These are phyloP conservation scores for Lineus longissimus DNA, from an alignment of 1,140 invertebrate genomes.

Conservation along the genomic window DNA sequence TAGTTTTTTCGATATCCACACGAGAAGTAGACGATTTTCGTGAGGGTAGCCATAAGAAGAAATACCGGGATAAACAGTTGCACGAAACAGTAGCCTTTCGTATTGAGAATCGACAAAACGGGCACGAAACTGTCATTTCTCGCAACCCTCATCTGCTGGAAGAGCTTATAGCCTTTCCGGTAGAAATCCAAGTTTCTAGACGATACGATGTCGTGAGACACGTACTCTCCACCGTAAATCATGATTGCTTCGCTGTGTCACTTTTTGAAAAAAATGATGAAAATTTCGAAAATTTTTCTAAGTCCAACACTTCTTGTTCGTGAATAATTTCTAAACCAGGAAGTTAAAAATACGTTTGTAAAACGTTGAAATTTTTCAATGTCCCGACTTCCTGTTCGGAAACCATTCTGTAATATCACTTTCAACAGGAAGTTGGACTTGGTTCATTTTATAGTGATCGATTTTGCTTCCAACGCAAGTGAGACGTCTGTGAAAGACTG, in stretches of 20 bases:
- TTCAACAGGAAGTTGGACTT: too few relatives aligned
- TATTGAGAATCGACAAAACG: constrained; percentile 1
- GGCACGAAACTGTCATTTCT: constrained; percentile 4
- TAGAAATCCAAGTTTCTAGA: constrained; percentile 7
- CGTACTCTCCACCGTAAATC: constrained; percentile 1
- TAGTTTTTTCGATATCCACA: constrained; percentile 5
- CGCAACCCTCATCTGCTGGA: constrained; percentile 2
- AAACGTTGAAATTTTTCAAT: too few relatives aligned
- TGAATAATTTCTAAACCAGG: too few relatives aligned
- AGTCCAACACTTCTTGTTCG: too few relatives aligned
- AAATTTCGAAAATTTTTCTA: too few relatives aligned
- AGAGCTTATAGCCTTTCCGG: constrained; percentile 5
- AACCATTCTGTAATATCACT: too few relatives aligned
- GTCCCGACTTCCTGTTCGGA: too few relatives aligned
- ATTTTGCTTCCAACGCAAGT: not conserved
- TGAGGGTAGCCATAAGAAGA: not conserved
- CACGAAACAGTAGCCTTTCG: constrained; percentile 5
- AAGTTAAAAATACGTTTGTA: too few relatives aligned
- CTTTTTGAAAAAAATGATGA: too few relatives aligned
- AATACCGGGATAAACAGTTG: constrained; percentile 5
- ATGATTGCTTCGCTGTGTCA: not conserved
- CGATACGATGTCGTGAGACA: constrained; percentile 5
- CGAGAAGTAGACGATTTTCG: not conserved
- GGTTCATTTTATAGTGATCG: not conserved
- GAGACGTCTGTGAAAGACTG: not conserved